Evolutionary conservation across 2,113 vertebrate species (phyloP).

Genomic region (Coptodon bakossiorum): DNA sequence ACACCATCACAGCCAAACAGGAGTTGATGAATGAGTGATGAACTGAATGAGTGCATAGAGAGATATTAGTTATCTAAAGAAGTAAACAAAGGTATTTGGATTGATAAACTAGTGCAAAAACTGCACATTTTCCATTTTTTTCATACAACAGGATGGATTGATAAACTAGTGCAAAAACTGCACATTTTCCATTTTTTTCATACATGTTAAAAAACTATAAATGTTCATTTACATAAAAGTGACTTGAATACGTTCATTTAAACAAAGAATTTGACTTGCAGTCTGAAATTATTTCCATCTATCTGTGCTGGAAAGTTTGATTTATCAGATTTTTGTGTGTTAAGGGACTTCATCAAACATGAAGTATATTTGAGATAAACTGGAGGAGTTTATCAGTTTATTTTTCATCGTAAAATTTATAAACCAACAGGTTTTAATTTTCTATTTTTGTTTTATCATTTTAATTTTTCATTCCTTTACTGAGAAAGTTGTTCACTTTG

Average conservation of each 20-base stretch:
- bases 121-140: not conserved
- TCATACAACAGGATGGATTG: not conserved
- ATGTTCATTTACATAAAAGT: not conserved
- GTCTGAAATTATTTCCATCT: not conserved
- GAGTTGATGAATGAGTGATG: conserved; percentile 14
- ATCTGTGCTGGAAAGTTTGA: not conserved
- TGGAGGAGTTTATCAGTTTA: not conserved
- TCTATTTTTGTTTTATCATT: not conserved
- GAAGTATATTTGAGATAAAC: not conserved
- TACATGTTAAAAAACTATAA: not conserved
- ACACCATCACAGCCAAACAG: conserved; percentile 50
- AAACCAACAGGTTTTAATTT: rapidly evolving
- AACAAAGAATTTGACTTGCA: not conserved
- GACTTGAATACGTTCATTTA: rapidly evolving
- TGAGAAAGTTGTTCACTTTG: too few species aligned
- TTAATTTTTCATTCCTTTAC: too few species aligned
- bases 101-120: rapidly evolving
- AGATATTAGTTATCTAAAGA: not conserved
- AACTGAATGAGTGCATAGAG: not conserved
- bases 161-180: rapidly evolving
- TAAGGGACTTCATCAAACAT: rapidly evolving
- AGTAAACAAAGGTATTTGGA: not conserved
- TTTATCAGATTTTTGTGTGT: rapidly evolving
- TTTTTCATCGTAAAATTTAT: not conserved
- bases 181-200: not conserved